Percentiles rank a stretch among this genome's conserved stretches.
These are phyloP conservation scores for Orius laevigatus DNA, from an alignment of 1,140 invertebrate species.

Conservation along the genomic window DNA sequence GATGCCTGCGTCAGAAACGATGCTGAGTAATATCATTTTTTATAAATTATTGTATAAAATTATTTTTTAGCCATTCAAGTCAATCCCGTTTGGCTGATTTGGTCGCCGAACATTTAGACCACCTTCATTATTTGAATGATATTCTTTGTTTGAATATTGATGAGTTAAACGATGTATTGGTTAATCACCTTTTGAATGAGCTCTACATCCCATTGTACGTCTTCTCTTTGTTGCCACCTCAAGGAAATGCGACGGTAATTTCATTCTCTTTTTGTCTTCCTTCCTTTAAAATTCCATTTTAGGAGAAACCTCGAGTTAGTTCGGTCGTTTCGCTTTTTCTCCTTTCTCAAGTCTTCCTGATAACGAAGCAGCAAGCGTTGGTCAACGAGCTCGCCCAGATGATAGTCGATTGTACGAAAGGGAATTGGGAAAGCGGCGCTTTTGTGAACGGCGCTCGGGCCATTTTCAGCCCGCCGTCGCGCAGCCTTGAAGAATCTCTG, in stretches of 20 bases:
- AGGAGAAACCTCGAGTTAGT: conserved; percentile 51
- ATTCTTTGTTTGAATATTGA: conserved; percentile 84
- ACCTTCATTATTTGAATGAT: conserved; percentile 96
- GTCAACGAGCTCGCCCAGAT: conserved; percentile 78
- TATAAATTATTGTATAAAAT: conserved; percentile 14
- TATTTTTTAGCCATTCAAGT: conserved; percentile 64
- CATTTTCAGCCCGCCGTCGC: conserved; percentile 38
- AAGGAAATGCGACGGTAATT: background rate
- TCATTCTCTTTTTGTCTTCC: background rate
- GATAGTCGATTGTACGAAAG: conserved; percentile 51
- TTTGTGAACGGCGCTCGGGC: conserved; percentile 17
- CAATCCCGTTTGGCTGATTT: conserved; percentile 82
- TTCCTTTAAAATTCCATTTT: conserved; percentile 14
- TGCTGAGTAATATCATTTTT: conserved; percentile 62
- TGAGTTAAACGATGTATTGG: conserved; percentile 87
- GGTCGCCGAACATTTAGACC: conserved; percentile 94
- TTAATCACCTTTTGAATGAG: conserved; percentile 85
- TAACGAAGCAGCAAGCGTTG: conserved; percentile 74
- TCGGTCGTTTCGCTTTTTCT: conserved; percentile 82
- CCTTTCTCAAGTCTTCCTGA: conserved; percentile 90
- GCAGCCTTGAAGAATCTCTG: conserved; percentile 57
- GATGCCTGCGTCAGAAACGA: conserved; percentile 89
- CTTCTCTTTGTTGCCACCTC: conserved; percentile 55
- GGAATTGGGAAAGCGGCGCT: conserved; percentile 27
- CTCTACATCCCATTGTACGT: conserved; percentile 89